phyloP scores from a whole-genome alignment of 1,140 invertebrate genomes.

The Nasonia longicornis region DNA sequence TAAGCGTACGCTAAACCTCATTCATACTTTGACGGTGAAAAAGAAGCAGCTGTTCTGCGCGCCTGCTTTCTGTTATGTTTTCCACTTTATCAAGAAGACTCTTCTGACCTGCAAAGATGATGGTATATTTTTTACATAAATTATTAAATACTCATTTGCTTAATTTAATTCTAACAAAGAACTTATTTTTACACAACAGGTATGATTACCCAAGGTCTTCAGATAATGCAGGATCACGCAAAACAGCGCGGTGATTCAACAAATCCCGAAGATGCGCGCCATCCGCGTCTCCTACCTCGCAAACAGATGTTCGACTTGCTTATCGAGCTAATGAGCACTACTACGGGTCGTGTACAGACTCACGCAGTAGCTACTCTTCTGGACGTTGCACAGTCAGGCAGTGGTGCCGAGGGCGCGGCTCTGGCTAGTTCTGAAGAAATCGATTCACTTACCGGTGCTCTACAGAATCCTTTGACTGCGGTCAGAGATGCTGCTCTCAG shows the following conservation, averaged over 20 bases:
- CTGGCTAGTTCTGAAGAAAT: slow-evolving; percentile 79
- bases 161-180: not conserved
- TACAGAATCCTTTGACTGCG: slow-evolving; percentile 78
- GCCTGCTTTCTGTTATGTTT: slow-evolving; percentile 85
- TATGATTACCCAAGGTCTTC: slow-evolving; percentile 74
- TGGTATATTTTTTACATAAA: slow-evolving; percentile 44
- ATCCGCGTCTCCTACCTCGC: slow-evolving; percentile 84
- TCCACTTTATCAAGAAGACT: slow-evolving; percentile 82
- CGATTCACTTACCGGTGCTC: slow-evolving; percentile 78
- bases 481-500: slow-evolving; percentile 86
- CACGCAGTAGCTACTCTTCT: slow-evolving; percentile 81
- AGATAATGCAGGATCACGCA: slow-evolving; percentile 80
- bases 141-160: not conserved
- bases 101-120: slow-evolving; percentile 73
- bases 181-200: slow-evolving; percentile 22
- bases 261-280: slow-evolving; percentile 70
- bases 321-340: slow-evolving; percentile 83
- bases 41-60: slow-evolving; percentile 72
- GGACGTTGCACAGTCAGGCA: slow-evolving; percentile 80
- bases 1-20: slow-evolving; percentile 72
- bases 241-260: slow-evolving; percentile 71
- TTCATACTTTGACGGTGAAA: slow-evolving; percentile 71
- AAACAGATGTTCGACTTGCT: slow-evolving; percentile 85
- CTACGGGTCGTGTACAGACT: slow-evolving; percentile 78
- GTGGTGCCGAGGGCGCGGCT: slow-evolving; percentile 74